Evolutionary conservation across 2,888 invertebrate species (phyloP), one percentile per base, ranked within the genome.

Genomic region (Epistrophe grossulariae): DNA sequence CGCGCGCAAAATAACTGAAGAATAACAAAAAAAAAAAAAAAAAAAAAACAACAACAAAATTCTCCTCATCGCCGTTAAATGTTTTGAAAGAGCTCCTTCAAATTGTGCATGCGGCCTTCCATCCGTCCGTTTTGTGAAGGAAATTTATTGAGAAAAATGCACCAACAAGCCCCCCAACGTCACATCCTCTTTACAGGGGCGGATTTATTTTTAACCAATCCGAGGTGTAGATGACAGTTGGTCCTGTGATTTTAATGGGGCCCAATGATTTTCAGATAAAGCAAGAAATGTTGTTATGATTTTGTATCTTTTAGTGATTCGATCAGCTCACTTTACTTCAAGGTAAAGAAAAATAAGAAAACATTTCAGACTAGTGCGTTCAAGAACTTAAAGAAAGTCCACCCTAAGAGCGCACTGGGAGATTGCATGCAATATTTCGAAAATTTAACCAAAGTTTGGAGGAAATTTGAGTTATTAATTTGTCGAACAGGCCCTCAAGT

Each of bases 141-240:
- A 87, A 87, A 87, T 83, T 79, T 83, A 83, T 83, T 79, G 79
- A 57, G 60, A 79, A 87, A 73, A 87, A 73, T 70, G 55, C 55
- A 55, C 45, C 62, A 66, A 50, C 35, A 24, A 5, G 68, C 82
- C 82, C 85, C 81, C 78, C 82, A 83, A 76, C 83, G 76, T 83
- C 71, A 87, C 66, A 83, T 87, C 85, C 85, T 82, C 72, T 73
- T 40, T 62, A 0, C 40, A 62, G 62, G 62, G 24, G 24, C 2
- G 40, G 40, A 62, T 43, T 62, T 43, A 15, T 9, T 55, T 4
- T 0, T 15, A 31, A 24, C 0, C 1, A 11, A 19, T 1, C 0
- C 5, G 2, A n/a, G 19, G 17, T 24, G 24, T 17, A 4, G 48
- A n/a, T 2, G n/a, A 0, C n/a, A 8, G 0, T 45, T 7, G 1